Evolutionary conservation across 30 jellyfish, hydroid and myxozoan species (phyloP).

Genomic region (Cassiopea xamachana): DNA sequence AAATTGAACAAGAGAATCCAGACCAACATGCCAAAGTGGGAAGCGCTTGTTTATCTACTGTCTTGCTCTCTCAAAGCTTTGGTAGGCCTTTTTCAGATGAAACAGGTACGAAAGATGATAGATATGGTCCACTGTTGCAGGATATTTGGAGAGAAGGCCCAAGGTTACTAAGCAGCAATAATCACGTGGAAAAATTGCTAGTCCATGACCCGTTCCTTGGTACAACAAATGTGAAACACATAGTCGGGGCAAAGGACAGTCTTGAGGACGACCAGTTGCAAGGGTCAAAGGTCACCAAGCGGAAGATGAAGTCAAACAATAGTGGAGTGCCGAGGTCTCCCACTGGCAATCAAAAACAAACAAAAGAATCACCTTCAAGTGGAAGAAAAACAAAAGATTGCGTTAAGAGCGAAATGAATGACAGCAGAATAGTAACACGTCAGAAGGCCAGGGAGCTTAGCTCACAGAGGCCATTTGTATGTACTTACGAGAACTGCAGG

Average conservation of each 20-base stretch:
- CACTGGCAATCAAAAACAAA: background rate
- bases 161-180: background rate
- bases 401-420: background rate
- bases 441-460: constrained; percentile 26
- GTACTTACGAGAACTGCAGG: constrained; percentile 72
- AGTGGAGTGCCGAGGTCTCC: background rate
- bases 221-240: background rate
- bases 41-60: background rate
- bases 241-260: background rate
- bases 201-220: background rate
- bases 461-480: constrained; percentile 46
- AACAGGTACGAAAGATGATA: background rate
- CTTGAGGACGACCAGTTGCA: constrained; percentile 5
- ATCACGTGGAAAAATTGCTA: background rate
- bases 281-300: constrained; percentile 23
- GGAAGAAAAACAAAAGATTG: background rate
- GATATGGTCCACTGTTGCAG: background rate
- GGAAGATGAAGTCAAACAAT: constrained; percentile 3
- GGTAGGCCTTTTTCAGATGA: constrained; percentile 1
- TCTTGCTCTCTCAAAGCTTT: background rate
- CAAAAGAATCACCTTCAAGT: background rate
- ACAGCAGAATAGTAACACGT: constrained; percentile 16
- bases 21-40: background rate
- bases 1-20: background rate
- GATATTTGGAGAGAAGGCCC: background rate